Base-by-base conservation (phyloP, 1,140 invertebrate species). In the Mamestra configurata region DNA sequence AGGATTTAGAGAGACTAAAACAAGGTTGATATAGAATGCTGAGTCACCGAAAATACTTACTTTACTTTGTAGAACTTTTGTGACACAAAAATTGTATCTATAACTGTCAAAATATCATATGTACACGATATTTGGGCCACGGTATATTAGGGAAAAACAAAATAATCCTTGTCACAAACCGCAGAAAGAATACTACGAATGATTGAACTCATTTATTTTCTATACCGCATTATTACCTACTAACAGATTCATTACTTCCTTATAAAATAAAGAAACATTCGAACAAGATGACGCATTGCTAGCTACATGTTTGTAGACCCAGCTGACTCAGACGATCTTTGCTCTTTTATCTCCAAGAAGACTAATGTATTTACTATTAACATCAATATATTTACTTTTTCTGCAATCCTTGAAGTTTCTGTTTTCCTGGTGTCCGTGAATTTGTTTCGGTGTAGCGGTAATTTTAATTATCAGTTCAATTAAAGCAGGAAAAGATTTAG, bases 271-370 rank as follows among this genome's bases (percentile, higher is more conserved):
- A 76, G 55, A 46, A 76, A 61, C 11, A 15, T 31, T 0, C 4
- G 24, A 22, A 53, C 8, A 35, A n/a, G 20, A 61, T 76, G 72
- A 76, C 53, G 49, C 55, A 76, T 53, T 0, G 13, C 13, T 0
- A 8, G 68, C 27, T 71, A 53, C 22, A 70, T 70, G 66, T 66
- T 46, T 11, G 37, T 53, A 18, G 5, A 7, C 27, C 31, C 68
- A 71, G 68, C 68, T 71, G 68, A 71, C 68, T 49, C 66, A 70
- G n/a, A 18, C 68, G 27, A 71, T 71, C 49, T 71, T 18, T 71
- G 68, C 68, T 71, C 49, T 53, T 70, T 51, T 53, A 71, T 71
- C 53, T 51, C 8, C 15, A 51, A 71, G 46, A 40, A 1, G 31
- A 49, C 66, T 70, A 68, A 68, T 68, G 64, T 20, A 61, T 8